phyloP scores from a whole-genome alignment of 2,113 vertebrate genomes.

The Ellobius talpinus region DNA sequence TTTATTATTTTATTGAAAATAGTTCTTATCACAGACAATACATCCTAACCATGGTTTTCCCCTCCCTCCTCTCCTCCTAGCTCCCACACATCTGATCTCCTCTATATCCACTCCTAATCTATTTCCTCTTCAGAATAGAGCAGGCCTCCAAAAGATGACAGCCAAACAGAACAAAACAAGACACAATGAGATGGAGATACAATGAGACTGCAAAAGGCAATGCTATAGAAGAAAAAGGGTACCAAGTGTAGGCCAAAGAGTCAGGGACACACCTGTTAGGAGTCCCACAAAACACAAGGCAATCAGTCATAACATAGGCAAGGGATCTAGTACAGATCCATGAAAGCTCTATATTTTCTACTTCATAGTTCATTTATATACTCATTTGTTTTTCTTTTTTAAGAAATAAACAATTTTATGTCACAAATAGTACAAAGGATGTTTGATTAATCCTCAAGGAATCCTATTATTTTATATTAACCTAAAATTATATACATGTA shows the following conservation, averaged over 20 bases:
- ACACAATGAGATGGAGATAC: neutral
- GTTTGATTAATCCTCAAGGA: neutral
- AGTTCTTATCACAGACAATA: neutral
- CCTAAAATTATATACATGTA: neutral
- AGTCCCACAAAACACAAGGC: neutral
- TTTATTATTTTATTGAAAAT: neutral
- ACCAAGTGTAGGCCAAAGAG: neutral
- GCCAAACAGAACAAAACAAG: neutral
- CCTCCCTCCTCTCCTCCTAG: neutral
- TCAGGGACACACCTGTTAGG: neutral
- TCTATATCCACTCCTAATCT: neutral
- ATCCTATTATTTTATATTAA: neutral
- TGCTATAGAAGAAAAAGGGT: neutral
- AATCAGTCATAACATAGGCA: neutral
- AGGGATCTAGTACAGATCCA: neutral
- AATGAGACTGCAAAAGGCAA: neutral
- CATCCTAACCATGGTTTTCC: neutral
- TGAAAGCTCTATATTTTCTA: neutral
- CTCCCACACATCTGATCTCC: no score
- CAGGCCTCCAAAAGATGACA: neutral
- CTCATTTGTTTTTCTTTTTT: neutral
- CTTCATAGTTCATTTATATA: conserved; percentile 16
- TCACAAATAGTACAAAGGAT: neutral
- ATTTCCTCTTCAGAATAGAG: neutral
- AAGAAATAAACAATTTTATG: neutral